Percentiles rank a stretch among this genome's conserved stretches.
These are phyloP conservation scores for Dorcus hopei DNA, from an alignment of 2,888 invertebrate genomes.

Conservation along the genomic window DNA sequence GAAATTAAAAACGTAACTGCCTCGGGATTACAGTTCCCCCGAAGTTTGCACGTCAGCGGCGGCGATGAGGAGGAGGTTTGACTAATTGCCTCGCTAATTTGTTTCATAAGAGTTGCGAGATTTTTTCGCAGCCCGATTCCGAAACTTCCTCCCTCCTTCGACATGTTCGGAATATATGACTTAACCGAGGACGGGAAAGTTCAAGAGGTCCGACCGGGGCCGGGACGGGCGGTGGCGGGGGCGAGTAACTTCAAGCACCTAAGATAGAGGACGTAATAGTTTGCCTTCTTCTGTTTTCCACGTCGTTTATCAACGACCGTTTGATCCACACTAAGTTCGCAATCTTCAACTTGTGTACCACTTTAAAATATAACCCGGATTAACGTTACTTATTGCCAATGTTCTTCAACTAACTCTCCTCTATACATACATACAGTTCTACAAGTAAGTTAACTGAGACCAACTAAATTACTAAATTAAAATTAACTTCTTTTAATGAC, in stretches of 20 bases:
- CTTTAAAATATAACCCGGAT: too few relatives aligned
- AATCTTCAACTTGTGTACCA: too few relatives aligned
- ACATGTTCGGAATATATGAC: slow-evolving; percentile 24
- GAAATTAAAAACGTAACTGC: neutral
- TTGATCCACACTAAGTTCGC: too few relatives aligned
- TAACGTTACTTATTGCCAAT: too few relatives aligned
- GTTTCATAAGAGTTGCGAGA: neutral
- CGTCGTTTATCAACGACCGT: too few relatives aligned
- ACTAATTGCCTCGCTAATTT: slow-evolving; percentile 4
- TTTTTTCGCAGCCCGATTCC: slow-evolving; percentile 9
- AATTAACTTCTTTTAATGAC: too few relatives aligned
- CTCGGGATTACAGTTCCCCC: neutral
- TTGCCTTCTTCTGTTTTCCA: too few relatives aligned
- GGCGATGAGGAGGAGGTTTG: neutral
- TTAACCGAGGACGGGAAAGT: slow-evolving; percentile 17
- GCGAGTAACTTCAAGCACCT: neutral
- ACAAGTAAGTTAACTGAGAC: too few relatives aligned
- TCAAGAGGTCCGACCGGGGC: slow-evolving; percentile 4
- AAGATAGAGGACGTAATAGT: too few relatives aligned
- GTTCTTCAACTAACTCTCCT: too few relatives aligned
- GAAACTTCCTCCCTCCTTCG: slow-evolving; percentile 18
- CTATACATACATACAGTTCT: too few relatives aligned
- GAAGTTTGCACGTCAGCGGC: neutral
- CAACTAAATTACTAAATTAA: too few relatives aligned
- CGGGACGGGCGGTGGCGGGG: neutral